Conservation (phyloP, 2,113 vertebrate genomes). For the Meles meles region DNA sequence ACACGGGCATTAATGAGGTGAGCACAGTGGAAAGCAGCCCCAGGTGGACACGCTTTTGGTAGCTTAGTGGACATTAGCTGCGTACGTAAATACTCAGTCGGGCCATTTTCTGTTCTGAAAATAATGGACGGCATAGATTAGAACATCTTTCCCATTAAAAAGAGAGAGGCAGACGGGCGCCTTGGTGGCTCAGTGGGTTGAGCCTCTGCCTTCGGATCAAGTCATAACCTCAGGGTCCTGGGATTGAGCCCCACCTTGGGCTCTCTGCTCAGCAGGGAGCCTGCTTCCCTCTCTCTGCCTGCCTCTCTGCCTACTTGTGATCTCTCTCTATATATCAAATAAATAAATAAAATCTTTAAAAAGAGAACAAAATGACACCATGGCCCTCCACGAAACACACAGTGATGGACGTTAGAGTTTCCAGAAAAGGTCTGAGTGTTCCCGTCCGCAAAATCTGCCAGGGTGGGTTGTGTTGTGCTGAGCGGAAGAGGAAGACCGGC, state of each 20-base stretch:
- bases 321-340: too few relatives aligned
- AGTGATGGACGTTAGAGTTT: not conserved
- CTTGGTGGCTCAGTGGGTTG: too few relatives aligned
- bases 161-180: not conserved
- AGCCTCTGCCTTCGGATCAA: too few relatives aligned
- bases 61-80: too few relatives aligned
- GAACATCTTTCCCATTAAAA: not conserved
- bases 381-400: not conserved
- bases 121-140: not conserved
- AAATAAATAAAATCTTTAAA: too few relatives aligned
- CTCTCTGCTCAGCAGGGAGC: too few relatives aligned
- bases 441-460: too few relatives aligned
- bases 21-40: rapidly evolving
- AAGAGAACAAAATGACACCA: not conserved
- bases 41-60: rapidly evolving
- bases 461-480: too few relatives aligned
- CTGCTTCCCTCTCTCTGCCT: too few relatives aligned
- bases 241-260: rapidly evolving
- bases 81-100: too few relatives aligned
- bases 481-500: rapidly evolving
- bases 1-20: rapidly evolving
- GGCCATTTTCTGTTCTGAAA: not conserved
- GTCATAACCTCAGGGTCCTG: too few relatives aligned
- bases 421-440: not conserved
- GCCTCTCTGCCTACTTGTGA: too few relatives aligned